Evolutionary conservation across 2,797 vertebrate species (phyloP).

Genomic region (Lemur catta): DNA sequence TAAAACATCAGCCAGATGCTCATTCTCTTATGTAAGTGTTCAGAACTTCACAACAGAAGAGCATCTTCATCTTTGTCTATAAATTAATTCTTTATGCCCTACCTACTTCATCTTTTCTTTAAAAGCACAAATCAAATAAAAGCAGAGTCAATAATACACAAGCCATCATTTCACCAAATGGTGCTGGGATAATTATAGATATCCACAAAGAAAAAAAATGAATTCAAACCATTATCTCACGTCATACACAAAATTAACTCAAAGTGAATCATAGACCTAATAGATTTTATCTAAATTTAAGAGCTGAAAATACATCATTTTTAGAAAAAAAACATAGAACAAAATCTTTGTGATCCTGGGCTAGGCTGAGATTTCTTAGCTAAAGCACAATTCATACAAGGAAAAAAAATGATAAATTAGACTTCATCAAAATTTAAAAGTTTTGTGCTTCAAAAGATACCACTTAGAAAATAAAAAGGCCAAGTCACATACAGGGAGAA

Average conservation of each 20-base stretch:
- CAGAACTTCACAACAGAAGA: neutral
- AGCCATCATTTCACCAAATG: conserved; percentile 29
- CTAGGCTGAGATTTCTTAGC: conserved; percentile 14
- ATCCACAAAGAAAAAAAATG: neutral
- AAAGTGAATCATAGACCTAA: neutral
- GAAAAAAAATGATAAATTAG: conserved; percentile 13
- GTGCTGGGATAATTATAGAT: neutral
- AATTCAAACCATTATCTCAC: neutral
- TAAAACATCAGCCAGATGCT: neutral
- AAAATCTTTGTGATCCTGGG: neutral
- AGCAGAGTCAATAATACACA: neutral
- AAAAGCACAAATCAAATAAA: conserved; percentile 20
- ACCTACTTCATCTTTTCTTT: neutral
- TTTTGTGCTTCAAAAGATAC: conserved; percentile 11
- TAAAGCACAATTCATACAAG: neutral
- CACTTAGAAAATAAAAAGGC: neutral
- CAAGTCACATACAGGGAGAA: neutral
- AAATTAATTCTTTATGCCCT: neutral
- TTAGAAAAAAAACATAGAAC: neutral
- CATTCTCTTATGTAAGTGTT: neutral
- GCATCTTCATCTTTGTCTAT: neutral
- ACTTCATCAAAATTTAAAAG: neutral
- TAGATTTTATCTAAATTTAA: neutral
- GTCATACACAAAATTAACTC: conserved; percentile 7
- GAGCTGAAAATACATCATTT: neutral